Evolutionary conservation across 2,797 vertebrate species (phyloP).

Genomic region (Orientallactaga sibirica): DNA sequence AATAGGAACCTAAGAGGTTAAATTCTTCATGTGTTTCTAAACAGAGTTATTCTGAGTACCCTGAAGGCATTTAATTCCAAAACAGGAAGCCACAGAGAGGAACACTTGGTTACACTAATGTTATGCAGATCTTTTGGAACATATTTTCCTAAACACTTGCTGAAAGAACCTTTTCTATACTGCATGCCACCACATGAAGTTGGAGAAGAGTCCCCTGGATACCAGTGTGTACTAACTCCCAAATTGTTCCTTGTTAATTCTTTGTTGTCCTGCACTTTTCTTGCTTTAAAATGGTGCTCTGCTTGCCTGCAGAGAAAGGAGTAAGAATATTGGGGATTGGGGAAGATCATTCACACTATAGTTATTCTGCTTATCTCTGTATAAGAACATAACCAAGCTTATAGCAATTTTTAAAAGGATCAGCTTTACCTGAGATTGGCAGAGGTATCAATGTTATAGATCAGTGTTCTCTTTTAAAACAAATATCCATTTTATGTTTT

Average conservation of each 20-base stretch:
- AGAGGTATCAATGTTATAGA: constrained; percentile 38
- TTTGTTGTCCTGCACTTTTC: not conserved
- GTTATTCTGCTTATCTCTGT: not conserved
- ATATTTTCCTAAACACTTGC: constrained; percentile 88
- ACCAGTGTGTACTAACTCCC: constrained; percentile 50
- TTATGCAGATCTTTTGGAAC: constrained; percentile 92
- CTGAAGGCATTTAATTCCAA: constrained; percentile 92
- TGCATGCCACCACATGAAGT: constrained; percentile 81
- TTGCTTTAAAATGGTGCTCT: constrained; percentile 61
- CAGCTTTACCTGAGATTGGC: not conserved
- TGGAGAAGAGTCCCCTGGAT: constrained; percentile 75
- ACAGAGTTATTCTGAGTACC: constrained; percentile 88
- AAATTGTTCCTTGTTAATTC: constrained; percentile 58
- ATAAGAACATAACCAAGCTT: not conserved
- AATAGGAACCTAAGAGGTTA: constrained; percentile 86
- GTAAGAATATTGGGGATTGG: constrained; percentile 54
- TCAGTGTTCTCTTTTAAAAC: constrained; percentile 26
- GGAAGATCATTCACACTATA: constrained; percentile 38
- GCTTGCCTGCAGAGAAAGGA: not conserved
- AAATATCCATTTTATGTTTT: constrained; percentile 9
- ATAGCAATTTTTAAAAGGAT: constrained; percentile 4
- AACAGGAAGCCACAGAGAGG: constrained; percentile 93
- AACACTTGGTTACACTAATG: constrained; percentile 93
- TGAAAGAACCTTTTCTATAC: constrained; percentile 86
- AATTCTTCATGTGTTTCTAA: constrained; percentile 86